Conservation (phyloP, 2,797 vertebrate species). For the Oreonectes daqikongensis region DNA sequence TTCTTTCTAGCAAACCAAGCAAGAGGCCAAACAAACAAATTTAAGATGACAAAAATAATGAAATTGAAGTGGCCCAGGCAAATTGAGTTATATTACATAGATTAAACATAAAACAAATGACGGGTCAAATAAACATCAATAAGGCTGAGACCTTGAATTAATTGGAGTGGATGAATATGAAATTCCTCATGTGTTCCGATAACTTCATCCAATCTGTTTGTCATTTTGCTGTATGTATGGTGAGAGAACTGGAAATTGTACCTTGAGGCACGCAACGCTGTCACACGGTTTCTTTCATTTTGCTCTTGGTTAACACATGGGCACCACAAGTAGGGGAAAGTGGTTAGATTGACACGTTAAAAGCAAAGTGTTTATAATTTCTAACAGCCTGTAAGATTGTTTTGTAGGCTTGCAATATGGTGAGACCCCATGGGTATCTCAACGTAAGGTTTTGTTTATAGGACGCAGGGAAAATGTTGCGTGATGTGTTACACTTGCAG, state of each 20-base stretch:
- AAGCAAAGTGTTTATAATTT: constrained; percentile 46
- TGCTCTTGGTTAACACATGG: constrained; percentile 21
- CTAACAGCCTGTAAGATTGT: constrained; percentile 46
- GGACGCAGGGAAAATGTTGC: neutral
- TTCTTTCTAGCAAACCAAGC: constrained; percentile 25
- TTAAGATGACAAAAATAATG: constrained; percentile 21
- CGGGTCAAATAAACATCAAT: constrained; percentile 45
- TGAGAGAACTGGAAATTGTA: constrained; percentile 16
- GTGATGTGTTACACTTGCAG: neutral
- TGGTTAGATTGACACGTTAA: constrained; percentile 51
- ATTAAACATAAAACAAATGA: constrained; percentile 39
- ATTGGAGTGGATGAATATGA: constrained; percentile 32
- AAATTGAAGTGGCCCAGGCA: constrained; percentile 5
- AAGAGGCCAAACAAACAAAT: constrained; percentile 39
- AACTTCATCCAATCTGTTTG: constrained; percentile 19
- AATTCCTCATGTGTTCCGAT: neutral
- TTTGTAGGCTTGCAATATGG: constrained; percentile 1
- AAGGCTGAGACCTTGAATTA: constrained; percentile 22
- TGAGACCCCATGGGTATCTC: neutral
- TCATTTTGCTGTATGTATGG: neutral
- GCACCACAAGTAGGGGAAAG: constrained; percentile 32
- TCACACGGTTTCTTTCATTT: constrained; percentile 36
- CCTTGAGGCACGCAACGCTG: constrained; percentile 51
- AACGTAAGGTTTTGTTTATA: neutral
- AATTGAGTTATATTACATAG: constrained; percentile 23